Percentiles rank a stretch among this genome's conserved stretches.
Evolutionary conservation across 2,888 invertebrate species (phyloP).

Genomic region (Cryptus armator): DNA sequence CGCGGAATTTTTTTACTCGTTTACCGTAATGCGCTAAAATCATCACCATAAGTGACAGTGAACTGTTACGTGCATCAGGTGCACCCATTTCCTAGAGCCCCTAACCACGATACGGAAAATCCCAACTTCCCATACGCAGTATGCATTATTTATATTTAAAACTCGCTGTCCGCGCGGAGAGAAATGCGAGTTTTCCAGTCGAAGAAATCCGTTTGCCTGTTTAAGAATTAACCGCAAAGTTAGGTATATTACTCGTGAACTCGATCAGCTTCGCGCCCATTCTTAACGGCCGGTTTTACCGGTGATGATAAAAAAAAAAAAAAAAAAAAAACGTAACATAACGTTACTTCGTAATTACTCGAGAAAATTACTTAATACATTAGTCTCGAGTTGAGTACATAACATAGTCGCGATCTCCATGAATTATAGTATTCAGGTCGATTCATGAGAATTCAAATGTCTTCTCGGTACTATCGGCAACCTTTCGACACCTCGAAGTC

Average conservation of each 20-base stretch:
- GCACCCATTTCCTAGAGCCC: slow-evolving; percentile 48
- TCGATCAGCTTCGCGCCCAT: slow-evolving; percentile 7
- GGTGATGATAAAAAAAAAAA: neutral
- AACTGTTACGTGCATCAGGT: slow-evolving; percentile 46
- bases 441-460: slow-evolving; percentile 35
- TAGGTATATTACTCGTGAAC: slow-evolving; percentile 8
- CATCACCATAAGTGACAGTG: slow-evolving; percentile 48
- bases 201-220: slow-evolving; percentile 34
- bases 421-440: slow-evolving; percentile 25
- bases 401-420: slow-evolving; percentile 32
- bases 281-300: slow-evolving; percentile 36
- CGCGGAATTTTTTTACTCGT: too few species aligned
- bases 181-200: slow-evolving; percentile 22
- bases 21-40: slow-evolving; percentile 8
- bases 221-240: neutral
- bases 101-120: slow-evolving; percentile 57
- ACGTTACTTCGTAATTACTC: slow-evolving; percentile 26
- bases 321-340: neutral
- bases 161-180: slow-evolving; percentile 3
- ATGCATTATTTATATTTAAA: slow-evolving; percentile 57
- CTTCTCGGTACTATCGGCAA: slow-evolving; percentile 42
- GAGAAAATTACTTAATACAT: slow-evolving; percentile 27
- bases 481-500: slow-evolving; percentile 52
- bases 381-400: neutral
- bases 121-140: slow-evolving; percentile 40